Percentiles rank a stretch among this genome's conserved stretches.
Conservation (phyloP, 1,140 invertebrate genomes). For the Drosophila yakuba region DNA sequence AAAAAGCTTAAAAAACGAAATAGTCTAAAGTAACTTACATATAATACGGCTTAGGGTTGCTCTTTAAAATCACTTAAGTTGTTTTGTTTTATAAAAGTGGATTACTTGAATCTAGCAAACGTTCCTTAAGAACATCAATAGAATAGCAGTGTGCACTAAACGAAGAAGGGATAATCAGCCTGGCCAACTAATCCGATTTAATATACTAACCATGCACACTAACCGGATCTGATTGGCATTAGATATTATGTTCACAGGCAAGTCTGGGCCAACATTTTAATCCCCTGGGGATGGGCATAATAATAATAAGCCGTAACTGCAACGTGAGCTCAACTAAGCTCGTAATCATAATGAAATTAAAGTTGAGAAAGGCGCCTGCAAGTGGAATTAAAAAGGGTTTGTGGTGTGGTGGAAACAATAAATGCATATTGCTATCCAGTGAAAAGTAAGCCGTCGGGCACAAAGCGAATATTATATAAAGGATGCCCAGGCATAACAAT, state of each 20-base stretch:
- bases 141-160: background rate
- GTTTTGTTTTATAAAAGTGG: too few species aligned
- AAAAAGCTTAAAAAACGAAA: background rate
- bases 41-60: background rate
- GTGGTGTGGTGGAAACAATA: conserved; percentile 8
- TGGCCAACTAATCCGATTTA: conserved; percentile 7
- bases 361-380: conserved; percentile 14
- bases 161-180: background rate
- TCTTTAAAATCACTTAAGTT: background rate
- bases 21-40: background rate
- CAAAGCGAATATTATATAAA: background rate
- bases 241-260: background rate
- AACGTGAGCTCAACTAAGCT: conserved; percentile 21
- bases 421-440: conserved; percentile 16
- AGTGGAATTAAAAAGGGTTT: conserved; percentile 25
- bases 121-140: background rate
- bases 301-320: conserved; percentile 21
- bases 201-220: background rate
- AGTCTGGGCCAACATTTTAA: conserved; percentile 2
- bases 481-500: background rate
- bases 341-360: conserved; percentile 35
- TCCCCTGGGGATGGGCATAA: background rate
- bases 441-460: conserved; percentile 3
- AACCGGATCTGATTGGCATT: background rate
- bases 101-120: background rate